Percentiles rank a stretch among this genome's conserved stretches.
These are phyloP conservation scores for Lepidurus packardi DNA, from an alignment of 1,140 invertebrate species.

Conservation along the genomic window DNA sequence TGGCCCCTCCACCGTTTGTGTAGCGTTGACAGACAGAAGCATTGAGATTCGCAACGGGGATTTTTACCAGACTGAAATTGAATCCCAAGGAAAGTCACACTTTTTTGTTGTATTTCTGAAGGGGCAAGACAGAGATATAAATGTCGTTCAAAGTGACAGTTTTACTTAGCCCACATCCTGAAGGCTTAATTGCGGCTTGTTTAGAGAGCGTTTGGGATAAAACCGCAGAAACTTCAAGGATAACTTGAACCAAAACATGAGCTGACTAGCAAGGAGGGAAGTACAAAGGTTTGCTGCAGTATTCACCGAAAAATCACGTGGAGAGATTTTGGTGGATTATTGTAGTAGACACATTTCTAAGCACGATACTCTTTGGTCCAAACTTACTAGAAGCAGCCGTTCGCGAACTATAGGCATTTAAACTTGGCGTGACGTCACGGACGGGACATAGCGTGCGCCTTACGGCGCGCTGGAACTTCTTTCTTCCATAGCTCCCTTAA, in stretches of 20 bases:
- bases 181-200: too few species aligned
- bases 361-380: neutral
- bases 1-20: neutral
- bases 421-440: neutral
- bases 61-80: neutral
- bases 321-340: neutral
- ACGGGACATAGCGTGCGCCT: neutral
- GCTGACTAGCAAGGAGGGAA: too few species aligned
- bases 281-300: too few species aligned
- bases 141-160: neutral
- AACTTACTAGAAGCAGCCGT: neutral
- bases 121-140: neutral
- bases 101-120: neutral
- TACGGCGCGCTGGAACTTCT: conserved; percentile 3
- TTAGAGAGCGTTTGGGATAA: too few species aligned
- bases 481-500: neutral
- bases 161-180: neutral
- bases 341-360: neutral
- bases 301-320: neutral
- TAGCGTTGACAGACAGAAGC: neutral
- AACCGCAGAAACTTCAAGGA: too few species aligned
- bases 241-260: too few species aligned
- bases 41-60: neutral
- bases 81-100: neutral
- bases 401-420: too few species aligned